These are phyloP conservation scores for Chesias legatella DNA, from an alignment of 2,888 invertebrate species.

Conservation along the genomic window DNA sequence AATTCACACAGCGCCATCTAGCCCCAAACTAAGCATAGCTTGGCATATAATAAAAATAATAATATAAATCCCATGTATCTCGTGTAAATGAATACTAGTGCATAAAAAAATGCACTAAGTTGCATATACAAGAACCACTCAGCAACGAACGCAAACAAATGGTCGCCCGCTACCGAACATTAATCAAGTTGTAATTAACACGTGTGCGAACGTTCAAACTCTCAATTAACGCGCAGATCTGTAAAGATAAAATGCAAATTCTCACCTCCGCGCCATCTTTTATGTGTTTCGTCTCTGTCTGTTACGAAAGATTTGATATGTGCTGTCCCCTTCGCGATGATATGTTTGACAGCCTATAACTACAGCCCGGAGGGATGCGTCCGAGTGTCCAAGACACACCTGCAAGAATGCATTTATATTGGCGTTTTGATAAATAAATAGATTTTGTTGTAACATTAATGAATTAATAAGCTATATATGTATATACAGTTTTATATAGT, in stretches of 20 bases:
- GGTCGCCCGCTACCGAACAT: constrained; percentile 55
- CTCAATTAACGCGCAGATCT: constrained; percentile 66
- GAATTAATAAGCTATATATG: constrained; percentile 5
- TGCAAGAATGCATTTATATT: constrained; percentile 18
- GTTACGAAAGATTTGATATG: constrained; percentile 16
- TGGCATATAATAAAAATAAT: too few species aligned
- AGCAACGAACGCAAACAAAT: constrained; percentile 36
- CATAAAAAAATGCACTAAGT: too few species aligned
- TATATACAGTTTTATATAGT: constrained; percentile 11
- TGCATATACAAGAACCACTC: too few species aligned
- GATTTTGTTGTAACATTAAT: neutral
- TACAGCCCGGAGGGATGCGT: constrained; percentile 29
- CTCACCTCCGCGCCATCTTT: constrained; percentile 47
- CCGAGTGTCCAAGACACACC: constrained; percentile 30
- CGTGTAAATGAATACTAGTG: too few species aligned
- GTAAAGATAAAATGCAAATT: constrained; percentile 64
- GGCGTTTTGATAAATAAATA: neutral
- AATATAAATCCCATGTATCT: too few species aligned
- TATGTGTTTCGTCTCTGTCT: constrained; percentile 35
- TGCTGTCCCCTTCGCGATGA: constrained; percentile 27
- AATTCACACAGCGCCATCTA: too few species aligned
- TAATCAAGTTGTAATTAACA: constrained; percentile 70
- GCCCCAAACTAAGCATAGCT: too few species aligned
- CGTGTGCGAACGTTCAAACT: constrained; percentile 53
- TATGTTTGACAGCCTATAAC: constrained; percentile 25